Evolutionary conservation across 1,140 invertebrate species (phyloP), one percentile per base, ranked within the genome.

Genomic region (Carcinoscorpius rotundicauda): DNA sequence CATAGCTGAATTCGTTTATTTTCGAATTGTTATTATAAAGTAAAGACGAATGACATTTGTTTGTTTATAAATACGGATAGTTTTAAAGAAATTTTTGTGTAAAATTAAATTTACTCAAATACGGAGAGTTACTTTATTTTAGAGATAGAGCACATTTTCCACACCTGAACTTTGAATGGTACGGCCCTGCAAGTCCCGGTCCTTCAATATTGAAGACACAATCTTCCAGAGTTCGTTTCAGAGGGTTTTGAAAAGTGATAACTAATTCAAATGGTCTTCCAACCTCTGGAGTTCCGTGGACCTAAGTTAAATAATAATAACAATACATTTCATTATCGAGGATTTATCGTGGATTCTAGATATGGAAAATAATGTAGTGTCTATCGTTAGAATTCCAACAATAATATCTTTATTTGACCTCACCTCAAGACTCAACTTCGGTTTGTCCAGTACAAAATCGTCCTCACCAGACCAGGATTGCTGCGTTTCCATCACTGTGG

Each of bases 391-490:
- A 29, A 29, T 29, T 29, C 2, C 2, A 29, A 29, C 0, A 29
- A 29, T 29, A 29, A 29, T 29, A 29, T 1, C 29, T 29, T 29
- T 29, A 29, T 29, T 29, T 29, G 29, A 29, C 29, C 29, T 6
- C 66, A 76, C 76, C 69, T 75, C 70, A 29, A 89, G 80, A 11
- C 76, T 75, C 56, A 88, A 82, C 60, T 76, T 81, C 1, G 87
- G 91, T 72, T 93, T 93, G 11, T 88, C 78, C 3, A 93, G 86
- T 67, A 89, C 82, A 72, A 94, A 93, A 76, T 94, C 90, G 72
- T 93, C 89, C 77, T 93, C 88, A 0, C 88, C 89, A 71, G 88
- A 91, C 74, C 91, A 94, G 71, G 93, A 89, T 73, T 86, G 94
- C 61, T 89, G 84, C 2, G 86, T 93, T 61, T 91, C 86, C 49